phyloP scores from a whole-genome alignment of 2,797 vertebrate species.

The Rhinichthys osculus region DNA sequence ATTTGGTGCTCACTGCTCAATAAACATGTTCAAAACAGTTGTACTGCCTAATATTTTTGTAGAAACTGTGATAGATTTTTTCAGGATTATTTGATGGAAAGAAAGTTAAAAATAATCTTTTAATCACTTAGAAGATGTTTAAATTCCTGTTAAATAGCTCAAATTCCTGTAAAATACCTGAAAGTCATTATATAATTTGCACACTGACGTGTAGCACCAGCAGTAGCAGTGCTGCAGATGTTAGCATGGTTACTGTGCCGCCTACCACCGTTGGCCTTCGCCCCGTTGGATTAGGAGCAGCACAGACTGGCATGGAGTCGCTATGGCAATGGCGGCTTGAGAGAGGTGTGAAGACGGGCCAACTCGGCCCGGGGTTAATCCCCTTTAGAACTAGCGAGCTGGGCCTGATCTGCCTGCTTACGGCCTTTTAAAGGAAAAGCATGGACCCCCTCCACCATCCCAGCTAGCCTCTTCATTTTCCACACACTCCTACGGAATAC shows the following conservation, averaged over 20 bases:
- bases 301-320: constrained; percentile 63
- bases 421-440: constrained; percentile 66
- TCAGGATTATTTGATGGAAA: background rate
- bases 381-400: constrained; percentile 80
- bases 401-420: constrained; percentile 81
- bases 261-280: constrained; percentile 41
- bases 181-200: background rate
- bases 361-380: constrained; percentile 87
- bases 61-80: background rate
- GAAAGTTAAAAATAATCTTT: background rate
- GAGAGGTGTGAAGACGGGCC: constrained; percentile 71
- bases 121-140: background rate
- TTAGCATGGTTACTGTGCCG: constrained; percentile 17
- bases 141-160: background rate
- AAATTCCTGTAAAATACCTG: background rate
- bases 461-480: constrained; percentile 83
- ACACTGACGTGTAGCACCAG: background rate
- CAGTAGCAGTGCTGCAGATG: constrained; percentile 25
- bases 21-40: background rate
- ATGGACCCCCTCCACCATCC: constrained; percentile 80
- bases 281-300: constrained; percentile 59
- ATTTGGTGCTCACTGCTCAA: background rate
- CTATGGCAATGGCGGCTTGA: constrained; percentile 67
- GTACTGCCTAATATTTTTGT: background rate
- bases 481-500: constrained; percentile 83